These are phyloP conservation scores for Sphecodes monilicornis DNA, from an alignment of 2,888 invertebrate genomes.

Conservation along the genomic window DNA sequence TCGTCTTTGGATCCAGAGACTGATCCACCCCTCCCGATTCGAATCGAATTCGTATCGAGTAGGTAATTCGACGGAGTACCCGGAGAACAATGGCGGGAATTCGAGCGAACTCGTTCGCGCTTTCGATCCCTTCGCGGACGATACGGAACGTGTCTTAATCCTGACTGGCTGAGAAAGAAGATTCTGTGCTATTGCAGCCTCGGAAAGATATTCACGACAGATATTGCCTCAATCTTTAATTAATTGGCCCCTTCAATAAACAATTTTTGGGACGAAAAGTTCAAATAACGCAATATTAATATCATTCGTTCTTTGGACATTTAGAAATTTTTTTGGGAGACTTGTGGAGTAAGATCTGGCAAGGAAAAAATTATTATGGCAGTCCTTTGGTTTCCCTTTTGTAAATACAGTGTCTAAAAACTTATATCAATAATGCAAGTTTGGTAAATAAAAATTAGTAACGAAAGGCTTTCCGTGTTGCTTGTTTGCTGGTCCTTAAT, in stretches of 20 bases:
- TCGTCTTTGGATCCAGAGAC: conserved; percentile 59
- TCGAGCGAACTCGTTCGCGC: conserved; percentile 33
- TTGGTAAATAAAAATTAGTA: no score
- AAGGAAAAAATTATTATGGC: not conserved
- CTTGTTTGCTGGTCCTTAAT: no score
- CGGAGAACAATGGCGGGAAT: conserved; percentile 43
- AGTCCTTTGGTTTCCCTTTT: no score
- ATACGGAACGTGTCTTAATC: conserved; percentile 14
- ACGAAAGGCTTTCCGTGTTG: no score
- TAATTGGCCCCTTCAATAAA: not conserved
- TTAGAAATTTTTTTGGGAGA: not conserved
- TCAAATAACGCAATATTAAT: not conserved
- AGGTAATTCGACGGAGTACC: conserved; percentile 58
- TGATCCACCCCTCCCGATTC: conserved; percentile 49
- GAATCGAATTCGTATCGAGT: conserved; percentile 64
- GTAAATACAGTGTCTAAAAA: no score
- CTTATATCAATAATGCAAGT: no score
- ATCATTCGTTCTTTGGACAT: not conserved
- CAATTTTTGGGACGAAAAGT: fast-evolving
- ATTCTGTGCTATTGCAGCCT: not conserved
- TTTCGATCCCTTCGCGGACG: conserved; percentile 23
- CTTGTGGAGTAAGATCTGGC: not conserved
- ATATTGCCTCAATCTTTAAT: not conserved
- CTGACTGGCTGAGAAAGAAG: conserved; percentile 1
- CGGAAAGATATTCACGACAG: not conserved